These are phyloP conservation scores for Agonum fuliginosum DNA, from an alignment of 2,888 invertebrate species.

Conservation along the genomic window DNA sequence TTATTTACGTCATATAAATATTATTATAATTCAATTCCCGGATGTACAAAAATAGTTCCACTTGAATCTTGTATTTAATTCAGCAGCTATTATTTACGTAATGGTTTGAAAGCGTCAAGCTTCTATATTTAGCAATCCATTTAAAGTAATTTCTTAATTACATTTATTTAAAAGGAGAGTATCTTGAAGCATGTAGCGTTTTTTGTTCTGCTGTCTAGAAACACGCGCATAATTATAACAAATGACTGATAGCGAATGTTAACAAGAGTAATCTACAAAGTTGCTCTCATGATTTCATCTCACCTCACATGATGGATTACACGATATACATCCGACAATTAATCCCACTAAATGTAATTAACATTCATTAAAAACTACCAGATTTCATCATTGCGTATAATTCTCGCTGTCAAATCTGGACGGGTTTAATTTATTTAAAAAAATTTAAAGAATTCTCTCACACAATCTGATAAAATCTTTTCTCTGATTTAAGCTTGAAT, in stretches of 20 bases:
- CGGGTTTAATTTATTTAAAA: slow-evolving; percentile 27
- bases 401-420: slow-evolving; percentile 26
- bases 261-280: slow-evolving; percentile 30
- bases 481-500: neutral
- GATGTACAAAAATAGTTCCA: neutral
- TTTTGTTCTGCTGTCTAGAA: neutral
- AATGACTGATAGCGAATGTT: slow-evolving; percentile 32
- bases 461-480: slow-evolving; percentile 12
- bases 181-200: too few species aligned
- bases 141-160: neutral
- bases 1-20: neutral
- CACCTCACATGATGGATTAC: slow-evolving; percentile 38
- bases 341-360: slow-evolving; percentile 47
- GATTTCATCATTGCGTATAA: slow-evolving; percentile 31
- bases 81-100: too few species aligned
- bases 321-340: slow-evolving; percentile 45
- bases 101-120: too few species aligned
- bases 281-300: slow-evolving; percentile 6
- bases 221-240: slow-evolving; percentile 28
- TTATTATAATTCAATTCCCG: neutral
- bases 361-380: slow-evolving; percentile 43
- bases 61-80: too few species aligned
- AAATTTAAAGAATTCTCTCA: slow-evolving; percentile 20
- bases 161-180: neutral
- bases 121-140: too few species aligned